Conservation (phyloP, 2,113 vertebrate genomes). For the Oncorhynchus nerka region DNA sequence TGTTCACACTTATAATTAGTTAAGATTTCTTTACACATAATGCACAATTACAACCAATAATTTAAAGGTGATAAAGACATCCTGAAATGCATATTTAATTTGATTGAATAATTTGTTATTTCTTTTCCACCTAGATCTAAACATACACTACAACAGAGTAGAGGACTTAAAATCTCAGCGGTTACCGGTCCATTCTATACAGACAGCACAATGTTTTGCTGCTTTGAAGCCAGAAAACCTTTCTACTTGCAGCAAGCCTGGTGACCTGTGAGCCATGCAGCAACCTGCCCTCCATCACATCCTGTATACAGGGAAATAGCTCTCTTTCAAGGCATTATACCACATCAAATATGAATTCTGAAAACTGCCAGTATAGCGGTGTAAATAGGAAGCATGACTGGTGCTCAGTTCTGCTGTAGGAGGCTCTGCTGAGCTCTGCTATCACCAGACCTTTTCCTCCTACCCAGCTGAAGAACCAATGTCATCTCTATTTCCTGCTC, state of each 20-base stretch:
- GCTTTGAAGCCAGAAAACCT: conserved; percentile 53
- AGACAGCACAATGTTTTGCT: conserved; percentile 50
- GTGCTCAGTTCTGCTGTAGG: conserved; percentile 42
- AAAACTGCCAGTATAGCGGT: conserved; percentile 56
- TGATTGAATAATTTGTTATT: conserved; percentile 3
- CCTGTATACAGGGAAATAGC: conserved; percentile 47
- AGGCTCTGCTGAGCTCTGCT: conserved; percentile 27
- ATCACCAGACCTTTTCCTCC: conserved; percentile 48
- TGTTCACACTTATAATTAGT: conserved; percentile 74
- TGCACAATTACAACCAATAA: conserved; percentile 41
- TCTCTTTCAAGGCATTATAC: conserved; percentile 60
- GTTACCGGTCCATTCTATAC: conserved; percentile 51
- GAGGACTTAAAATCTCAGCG: conserved; percentile 17
- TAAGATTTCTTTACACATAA: conserved; percentile 36
- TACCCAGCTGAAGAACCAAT: conserved; percentile 60
- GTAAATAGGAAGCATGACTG: conserved; percentile 58
- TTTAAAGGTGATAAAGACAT: conserved; percentile 52
- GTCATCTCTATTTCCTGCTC: conserved; percentile 57
- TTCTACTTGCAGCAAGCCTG: conserved; percentile 34
- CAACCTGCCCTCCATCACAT: conserved; percentile 54
- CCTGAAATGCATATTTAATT: conserved; percentile 12
- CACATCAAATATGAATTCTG: conserved; percentile 69
- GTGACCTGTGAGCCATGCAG: conserved; percentile 44
- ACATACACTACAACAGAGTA: conserved; percentile 24
- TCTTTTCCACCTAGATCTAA: conserved; percentile 12